Conservation (phyloP, 2,888 invertebrate genomes). For the Selenia dentaria region DNA sequence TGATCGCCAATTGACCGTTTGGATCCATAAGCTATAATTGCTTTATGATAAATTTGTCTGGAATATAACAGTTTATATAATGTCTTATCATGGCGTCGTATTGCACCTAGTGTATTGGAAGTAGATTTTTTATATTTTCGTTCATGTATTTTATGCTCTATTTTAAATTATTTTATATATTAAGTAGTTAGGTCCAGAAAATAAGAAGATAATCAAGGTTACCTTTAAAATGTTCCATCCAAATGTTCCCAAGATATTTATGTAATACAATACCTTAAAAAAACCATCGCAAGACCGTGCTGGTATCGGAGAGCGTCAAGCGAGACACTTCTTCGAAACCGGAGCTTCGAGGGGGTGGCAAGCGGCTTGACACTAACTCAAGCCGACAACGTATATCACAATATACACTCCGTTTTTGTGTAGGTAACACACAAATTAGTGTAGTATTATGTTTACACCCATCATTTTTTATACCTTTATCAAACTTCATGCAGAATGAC, state of each 20-base stretch:
- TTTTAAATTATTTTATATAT: too few species aligned
- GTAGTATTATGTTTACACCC: slow-evolving; percentile 75
- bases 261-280: slow-evolving; percentile 44
- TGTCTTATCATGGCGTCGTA: too few species aligned
- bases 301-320: slow-evolving; percentile 67
- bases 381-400: slow-evolving; percentile 75
- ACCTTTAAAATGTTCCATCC: too few species aligned
- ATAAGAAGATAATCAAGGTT: too few species aligned
- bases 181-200: too few species aligned
- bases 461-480: slow-evolving; percentile 65
- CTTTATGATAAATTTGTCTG: too few species aligned
- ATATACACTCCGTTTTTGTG: slow-evolving; percentile 73
- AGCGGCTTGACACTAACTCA: slow-evolving; percentile 59
- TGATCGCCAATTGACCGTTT: too few species aligned
- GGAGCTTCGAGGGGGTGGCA: slow-evolving; percentile 51
- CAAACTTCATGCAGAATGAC: slow-evolving; percentile 60
- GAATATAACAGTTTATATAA: too few species aligned
- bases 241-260: slow-evolving; percentile 25
- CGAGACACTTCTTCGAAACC: slow-evolving; percentile 79
- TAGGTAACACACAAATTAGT: slow-evolving; percentile 75
- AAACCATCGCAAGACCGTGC: slow-evolving; percentile 40
- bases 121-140: too few species aligned
- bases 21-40: too few species aligned
- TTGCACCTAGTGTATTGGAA: too few species aligned
- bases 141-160: too few species aligned